Conservation (phyloP, 64 coral and sea anemone genomes). For the Montipora cactus region DNA sequence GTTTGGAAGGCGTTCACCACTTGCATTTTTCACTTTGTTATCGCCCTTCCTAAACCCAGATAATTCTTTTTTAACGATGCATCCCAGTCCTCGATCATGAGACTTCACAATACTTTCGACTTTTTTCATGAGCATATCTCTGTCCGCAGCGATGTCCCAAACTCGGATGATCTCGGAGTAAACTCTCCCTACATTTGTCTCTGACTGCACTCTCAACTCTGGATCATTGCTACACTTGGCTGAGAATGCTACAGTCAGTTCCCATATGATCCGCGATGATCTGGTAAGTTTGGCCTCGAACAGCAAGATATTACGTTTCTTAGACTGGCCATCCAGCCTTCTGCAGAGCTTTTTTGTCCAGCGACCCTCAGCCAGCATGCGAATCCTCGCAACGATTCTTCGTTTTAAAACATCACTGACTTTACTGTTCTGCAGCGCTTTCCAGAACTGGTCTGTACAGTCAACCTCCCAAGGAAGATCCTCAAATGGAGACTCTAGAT, state of each 20-base stretch:
- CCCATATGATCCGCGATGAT: conserved; percentile 63
- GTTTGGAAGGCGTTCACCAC: conserved; percentile 52
- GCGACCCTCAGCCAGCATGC: conserved; percentile 72
- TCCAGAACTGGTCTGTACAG: conserved; percentile 75
- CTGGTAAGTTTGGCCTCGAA: conserved; percentile 66
- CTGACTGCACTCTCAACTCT: conserved; percentile 43
- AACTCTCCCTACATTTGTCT: conserved; percentile 34
- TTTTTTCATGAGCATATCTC: conserved; percentile 57
- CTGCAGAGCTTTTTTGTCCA: conserved; percentile 70
- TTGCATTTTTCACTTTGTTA: conserved; percentile 19
- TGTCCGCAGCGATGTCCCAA: conserved; percentile 77
- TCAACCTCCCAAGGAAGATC: conserved; percentile 78
- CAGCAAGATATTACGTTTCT: conserved; percentile 54
- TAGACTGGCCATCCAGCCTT: conserved; percentile 40
- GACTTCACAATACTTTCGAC: conserved; percentile 65
- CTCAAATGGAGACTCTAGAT: conserved; percentile 70
- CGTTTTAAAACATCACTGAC: conserved; percentile 37
- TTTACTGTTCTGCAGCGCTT: conserved; percentile 49
- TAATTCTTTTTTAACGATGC: conserved; percentile 69
- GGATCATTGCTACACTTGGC: conserved; percentile 72
- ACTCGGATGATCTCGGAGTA: conserved; percentile 80
- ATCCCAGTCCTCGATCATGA: conserved; percentile 70
- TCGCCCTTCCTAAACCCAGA: conserved; percentile 48
- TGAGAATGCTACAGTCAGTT: conserved; percentile 72
- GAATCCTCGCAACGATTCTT: conserved; percentile 49